phyloP scores from a whole-genome alignment of 2,113 vertebrate genomes.

The Spermophilus dauricus region DNA sequence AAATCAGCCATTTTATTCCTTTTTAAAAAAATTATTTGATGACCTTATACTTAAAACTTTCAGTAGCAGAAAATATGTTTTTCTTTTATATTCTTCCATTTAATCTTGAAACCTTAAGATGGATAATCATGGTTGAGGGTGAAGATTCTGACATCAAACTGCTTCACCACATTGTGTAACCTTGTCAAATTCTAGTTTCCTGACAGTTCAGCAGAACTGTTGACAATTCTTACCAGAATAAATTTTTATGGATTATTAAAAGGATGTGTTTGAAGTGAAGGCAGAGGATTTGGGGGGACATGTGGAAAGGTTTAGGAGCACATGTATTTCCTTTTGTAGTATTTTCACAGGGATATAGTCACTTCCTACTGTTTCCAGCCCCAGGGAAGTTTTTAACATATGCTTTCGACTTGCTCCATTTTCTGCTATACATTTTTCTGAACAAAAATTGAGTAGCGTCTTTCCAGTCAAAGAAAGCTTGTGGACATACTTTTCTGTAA shows the following conservation, averaged over 20 bases:
- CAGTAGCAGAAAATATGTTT: neutral
- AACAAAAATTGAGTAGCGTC: neutral
- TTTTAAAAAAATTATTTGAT: neutral
- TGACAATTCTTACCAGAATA: neutral
- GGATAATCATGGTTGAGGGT: neutral
- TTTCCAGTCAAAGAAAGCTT: neutral
- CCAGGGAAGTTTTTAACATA: neutral
- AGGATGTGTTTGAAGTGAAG: neutral
- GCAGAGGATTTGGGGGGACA: accelerated
- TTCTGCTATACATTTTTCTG: conserved; percentile 2
- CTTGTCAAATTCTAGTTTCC: neutral
- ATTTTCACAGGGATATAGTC: conserved; percentile 39
- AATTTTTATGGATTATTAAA: neutral
- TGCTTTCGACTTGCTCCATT: neutral
- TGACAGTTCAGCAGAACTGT: neutral
- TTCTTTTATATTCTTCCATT: neutral
- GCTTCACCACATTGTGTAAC: neutral
- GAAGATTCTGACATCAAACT: neutral
- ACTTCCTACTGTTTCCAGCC: neutral
- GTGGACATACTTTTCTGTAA: neutral
- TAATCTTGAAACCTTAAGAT: neutral
- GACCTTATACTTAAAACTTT: conserved; percentile 42
- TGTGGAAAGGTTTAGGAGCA: neutral
- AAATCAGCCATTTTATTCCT: neutral
- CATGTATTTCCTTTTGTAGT: conserved; percentile 56